Evolutionary conservation across 1,140 invertebrate genomes (phyloP).

Genomic region (Marisa cornuarietis): DNA sequence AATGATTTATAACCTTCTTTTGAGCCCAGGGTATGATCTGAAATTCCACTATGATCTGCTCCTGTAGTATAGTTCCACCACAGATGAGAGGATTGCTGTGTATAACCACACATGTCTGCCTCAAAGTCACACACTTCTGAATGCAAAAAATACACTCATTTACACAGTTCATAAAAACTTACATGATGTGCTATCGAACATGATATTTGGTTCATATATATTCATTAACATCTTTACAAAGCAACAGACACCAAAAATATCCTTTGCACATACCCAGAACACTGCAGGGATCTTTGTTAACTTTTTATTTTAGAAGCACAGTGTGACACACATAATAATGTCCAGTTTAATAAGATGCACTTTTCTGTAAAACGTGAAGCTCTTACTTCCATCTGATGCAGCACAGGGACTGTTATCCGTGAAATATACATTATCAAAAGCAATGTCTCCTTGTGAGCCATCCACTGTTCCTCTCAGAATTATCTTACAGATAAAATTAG

Average conservation of each 20-base stretch:
- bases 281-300: not conserved
- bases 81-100: constrained; percentile 37
- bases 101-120: constrained; percentile 42
- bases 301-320: not conserved
- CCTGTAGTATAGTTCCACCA: constrained; percentile 31
- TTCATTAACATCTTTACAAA: no score
- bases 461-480: constrained; percentile 50
- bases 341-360: not conserved
- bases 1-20: constrained; percentile 30
- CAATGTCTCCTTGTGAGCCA: constrained; percentile 58
- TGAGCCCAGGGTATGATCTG: constrained; percentile 35
- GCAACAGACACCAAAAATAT: no score
- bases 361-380: not conserved
- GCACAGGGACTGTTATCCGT: constrained; percentile 54
- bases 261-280: no score
- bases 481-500: constrained; percentile 28
- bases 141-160: no score
- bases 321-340: not conserved
- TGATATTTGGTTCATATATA: no score
- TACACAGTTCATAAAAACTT: no score
- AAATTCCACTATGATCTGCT: constrained; percentile 21
- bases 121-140: constrained; percentile 40
- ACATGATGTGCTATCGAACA: no score
- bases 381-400: constrained; percentile 18
- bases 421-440: constrained; percentile 64